These are phyloP conservation scores for Thunnus thynnus DNA, from an alignment of 2,113 vertebrate species.

Conservation along the genomic window DNA sequence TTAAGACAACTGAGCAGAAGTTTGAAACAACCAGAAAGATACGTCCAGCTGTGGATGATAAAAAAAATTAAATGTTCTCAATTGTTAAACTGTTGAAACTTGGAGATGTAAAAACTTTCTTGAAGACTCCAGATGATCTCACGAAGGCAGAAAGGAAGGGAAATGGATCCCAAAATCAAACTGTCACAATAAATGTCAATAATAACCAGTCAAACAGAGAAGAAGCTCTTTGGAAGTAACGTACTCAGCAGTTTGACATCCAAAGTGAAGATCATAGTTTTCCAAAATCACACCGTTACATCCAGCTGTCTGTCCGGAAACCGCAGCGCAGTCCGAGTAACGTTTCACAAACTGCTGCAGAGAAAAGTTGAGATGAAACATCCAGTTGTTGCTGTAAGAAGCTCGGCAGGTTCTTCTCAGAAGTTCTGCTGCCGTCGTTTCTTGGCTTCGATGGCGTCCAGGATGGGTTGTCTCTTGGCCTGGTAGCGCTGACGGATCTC, in stretches of 20 bases:
- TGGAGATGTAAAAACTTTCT: slow-evolving; percentile 5
- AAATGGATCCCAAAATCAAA: not conserved
- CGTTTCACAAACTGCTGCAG: not conserved
- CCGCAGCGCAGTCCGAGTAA: not conserved
- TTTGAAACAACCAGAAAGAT: slow-evolving; percentile 12
- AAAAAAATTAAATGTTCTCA: not conserved
- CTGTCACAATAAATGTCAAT: not conserved
- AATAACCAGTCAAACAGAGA: not conserved
- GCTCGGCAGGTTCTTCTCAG: slow-evolving; percentile 73
- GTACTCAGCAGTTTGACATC: slow-evolving; percentile 26
- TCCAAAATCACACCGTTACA: not conserved
- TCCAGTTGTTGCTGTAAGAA: not conserved
- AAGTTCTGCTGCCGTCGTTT: slow-evolving; percentile 93
- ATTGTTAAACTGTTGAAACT: not conserved
- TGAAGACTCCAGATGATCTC: not conserved
- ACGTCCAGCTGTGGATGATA: not conserved
- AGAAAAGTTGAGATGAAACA: not conserved
- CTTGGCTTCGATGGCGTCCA: slow-evolving; percentile 95
- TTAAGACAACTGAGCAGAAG: not conserved
- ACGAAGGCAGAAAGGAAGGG: not conserved
- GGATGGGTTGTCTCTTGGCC: slow-evolving; percentile 93
- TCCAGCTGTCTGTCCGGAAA: not conserved
- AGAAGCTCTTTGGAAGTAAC: slow-evolving; percentile 11
- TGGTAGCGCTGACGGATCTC: slow-evolving; percentile 96
- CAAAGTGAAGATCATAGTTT: not conserved